These are phyloP conservation scores for Drosophila malerkotliana DNA, from an alignment of 1,140 invertebrate species.

Conservation along the genomic window DNA sequence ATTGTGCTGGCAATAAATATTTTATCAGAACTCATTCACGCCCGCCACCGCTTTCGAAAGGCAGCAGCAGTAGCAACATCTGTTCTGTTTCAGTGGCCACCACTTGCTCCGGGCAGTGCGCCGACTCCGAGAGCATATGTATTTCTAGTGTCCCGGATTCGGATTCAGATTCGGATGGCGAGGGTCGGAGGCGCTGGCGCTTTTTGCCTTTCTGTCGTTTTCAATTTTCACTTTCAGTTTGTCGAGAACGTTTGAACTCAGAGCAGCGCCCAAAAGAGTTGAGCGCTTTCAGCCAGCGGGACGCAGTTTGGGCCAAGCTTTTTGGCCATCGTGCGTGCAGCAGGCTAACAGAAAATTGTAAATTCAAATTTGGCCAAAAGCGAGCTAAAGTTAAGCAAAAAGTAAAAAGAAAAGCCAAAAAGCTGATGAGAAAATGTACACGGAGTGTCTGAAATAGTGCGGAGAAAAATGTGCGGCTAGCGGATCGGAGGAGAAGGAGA, in stretches of 20 bases:
- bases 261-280: constrained; percentile 33
- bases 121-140: constrained; percentile 50
- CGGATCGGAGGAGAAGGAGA: constrained; percentile 44
- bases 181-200: constrained; percentile 52
- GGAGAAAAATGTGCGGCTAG: constrained; percentile 70
- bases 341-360: constrained; percentile 10
- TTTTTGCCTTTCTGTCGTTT: constrained; percentile 42
- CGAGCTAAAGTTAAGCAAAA: constrained; percentile 2
- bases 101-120: constrained; percentile 63
- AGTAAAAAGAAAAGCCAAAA: constrained; percentile 12
- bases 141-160: constrained; percentile 64
- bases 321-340: constrained; percentile 63
- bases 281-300: constrained; percentile 37
- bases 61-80: constrained; percentile 45
- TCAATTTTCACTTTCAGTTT: constrained; percentile 76
- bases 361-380: constrained; percentile 1
- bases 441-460: constrained; percentile 60
- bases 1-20: constrained; percentile 16
- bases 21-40: constrained; percentile 20
- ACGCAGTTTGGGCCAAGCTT: constrained; percentile 38
- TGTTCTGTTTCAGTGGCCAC: constrained; percentile 61
- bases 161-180: constrained; percentile 45
- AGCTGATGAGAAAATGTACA: constrained; percentile 37
- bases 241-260: constrained; percentile 78
- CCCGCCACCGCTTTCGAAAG: constrained; percentile 38